Evolutionary conservation across 2,797 vertebrate species (phyloP), one percentile per base, ranked within the genome.

Genomic region (Coregonus sp.): DNA sequence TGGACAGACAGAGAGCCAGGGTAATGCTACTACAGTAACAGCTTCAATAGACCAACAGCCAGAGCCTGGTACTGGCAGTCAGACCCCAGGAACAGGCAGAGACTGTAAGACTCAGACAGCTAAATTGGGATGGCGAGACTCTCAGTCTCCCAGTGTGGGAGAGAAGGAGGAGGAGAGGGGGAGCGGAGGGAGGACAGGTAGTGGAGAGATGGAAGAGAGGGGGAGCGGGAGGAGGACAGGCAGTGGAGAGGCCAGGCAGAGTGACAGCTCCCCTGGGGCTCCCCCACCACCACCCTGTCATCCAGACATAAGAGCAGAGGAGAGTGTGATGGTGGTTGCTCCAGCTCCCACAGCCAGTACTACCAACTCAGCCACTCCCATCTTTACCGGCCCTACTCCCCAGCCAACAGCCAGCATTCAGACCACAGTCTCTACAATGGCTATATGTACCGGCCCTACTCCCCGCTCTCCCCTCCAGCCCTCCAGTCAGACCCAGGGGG

Each of bases 391-490:
- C 79, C 96, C 94, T 2, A 89, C 94, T 70, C 93, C 96, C 47
- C 94, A 61, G 20, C 59, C 59, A 5, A 61, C 63, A 5, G 77
- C 70, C 47, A 78, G 73, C 5, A 4, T 72, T 65, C 9, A 14
- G 82, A 83, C 54, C 74, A 74, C 63, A 0, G 86, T 79, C 70
- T 90, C 88, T 16, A 61, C n/a, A 20, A 11, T 61, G 59, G 95
- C 95, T 61, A 95, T 97, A 87, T 95, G 95, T 83, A 97, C 92
- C 16, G 93, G 95, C 80, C 96, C 95, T 1, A 89, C 94, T 70
- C 93, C 96, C 33, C 94, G 95, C 40, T 91, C 92, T 16, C 94
- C 95, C 75, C 88, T 97, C 76, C 94, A 95, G 80, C 79, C 91
- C 35, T 75, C 78, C 51, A 20, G 70, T 75, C 77, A 0, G 18